Base-by-base conservation (phyloP, 37 sponge, comb jelly and placozoan species). In the Crambe crambe region DNA sequence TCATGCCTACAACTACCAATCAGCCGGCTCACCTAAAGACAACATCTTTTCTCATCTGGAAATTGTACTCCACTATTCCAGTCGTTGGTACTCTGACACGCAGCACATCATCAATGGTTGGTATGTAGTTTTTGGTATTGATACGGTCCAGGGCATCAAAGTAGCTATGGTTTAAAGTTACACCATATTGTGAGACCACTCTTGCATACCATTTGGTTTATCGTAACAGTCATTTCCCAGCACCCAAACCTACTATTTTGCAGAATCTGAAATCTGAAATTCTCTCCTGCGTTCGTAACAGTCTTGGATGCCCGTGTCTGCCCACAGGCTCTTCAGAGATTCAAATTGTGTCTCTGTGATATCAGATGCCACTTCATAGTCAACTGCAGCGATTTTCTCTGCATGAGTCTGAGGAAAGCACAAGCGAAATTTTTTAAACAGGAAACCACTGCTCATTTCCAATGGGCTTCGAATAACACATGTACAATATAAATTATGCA, bases 211-310 rank as follows among this genome's bases (percentile, higher is more conserved):
- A 9, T 20, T 62, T 20, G 25, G 25, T 9, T 8, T 26, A 8
- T 27, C 15, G 29, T 26, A 9, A 8, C 15, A 62, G 64, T 9
- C 54, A 23, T 62, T 6, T 9, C 25, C 6, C 64, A 62, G 25
- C 64, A 62, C 15, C 64, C n/a, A 62, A 6, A 62, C 64, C 74
- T 68, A 98, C 93, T 98, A 95, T 88, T 90, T 93, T 20, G 94
- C 89, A 17, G 96, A 98, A 44, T 98, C 96, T 32, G 96, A 91
- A 27, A 95, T 83, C 56, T 98, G 99, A 73, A 91, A 98, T 68
- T 98, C 94, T 63, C 90, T 91, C 56, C 96, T 88, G 62, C 91
- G 76, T 31, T 91, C 92, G 59, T 83, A 98, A 76, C 96, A 96
- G 26, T 18, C 36, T 81, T 86, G 80, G 30, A 98, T 51, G 20